These are phyloP conservation scores for Petrocephalus microphthalmus DNA, from an alignment of 2,113 vertebrate genomes.

Conservation along the genomic window DNA sequence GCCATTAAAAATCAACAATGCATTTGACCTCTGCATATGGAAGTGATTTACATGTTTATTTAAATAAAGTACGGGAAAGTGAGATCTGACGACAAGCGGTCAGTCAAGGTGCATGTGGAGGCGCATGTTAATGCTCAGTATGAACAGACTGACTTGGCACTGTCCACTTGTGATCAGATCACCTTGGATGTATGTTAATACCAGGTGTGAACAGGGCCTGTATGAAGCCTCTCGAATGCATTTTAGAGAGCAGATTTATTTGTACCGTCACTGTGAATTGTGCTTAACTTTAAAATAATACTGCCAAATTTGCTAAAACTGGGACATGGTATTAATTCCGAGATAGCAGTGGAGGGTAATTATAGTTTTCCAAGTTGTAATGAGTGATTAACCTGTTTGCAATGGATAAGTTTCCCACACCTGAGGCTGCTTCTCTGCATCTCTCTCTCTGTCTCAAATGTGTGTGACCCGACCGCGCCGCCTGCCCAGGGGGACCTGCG, in stretches of 20 bases:
- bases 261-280: neutral
- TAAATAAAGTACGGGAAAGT: no score
- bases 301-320: neutral
- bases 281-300: neutral
- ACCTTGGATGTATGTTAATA: no score
- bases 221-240: neutral
- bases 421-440: neutral
- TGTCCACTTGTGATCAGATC: no score
- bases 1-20: no score
- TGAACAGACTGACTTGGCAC: no score
- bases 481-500: constrained; percentile 82
- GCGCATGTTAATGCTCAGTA: no score
- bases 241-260: neutral
- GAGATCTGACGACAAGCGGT: no score
- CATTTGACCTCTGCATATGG: no score
- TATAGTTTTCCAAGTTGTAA: neutral
- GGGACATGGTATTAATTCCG: neutral
- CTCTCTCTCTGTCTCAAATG: neutral
- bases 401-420: neutral
- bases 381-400: neutral
- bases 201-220: no score
- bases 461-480: neutral
- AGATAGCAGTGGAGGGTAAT: neutral
- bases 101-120: no score
- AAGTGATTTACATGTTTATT: no score